Evolutionary conservation across 2,113 vertebrate genomes (phyloP), one percentile per base, ranked within the genome.

Genomic region (Osmerus mordax): DNA sequence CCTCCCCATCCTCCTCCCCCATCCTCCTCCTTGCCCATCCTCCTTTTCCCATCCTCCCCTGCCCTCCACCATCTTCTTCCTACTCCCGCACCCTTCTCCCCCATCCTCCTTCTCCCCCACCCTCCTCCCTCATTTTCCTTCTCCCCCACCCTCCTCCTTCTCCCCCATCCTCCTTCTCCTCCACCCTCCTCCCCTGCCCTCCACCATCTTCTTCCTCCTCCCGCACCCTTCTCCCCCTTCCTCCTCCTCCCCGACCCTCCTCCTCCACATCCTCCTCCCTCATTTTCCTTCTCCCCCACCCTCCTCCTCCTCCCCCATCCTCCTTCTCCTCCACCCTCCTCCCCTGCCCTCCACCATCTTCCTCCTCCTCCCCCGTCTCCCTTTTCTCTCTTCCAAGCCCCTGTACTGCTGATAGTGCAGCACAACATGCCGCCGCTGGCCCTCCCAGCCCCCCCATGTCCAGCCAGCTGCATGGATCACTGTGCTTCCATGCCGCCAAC

Each of bases 401-500:
- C 47, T 15, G 19, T 62, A 72, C 59, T 55, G 72, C 74, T 74
- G 76, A 77, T 70, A 62, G 68, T 47, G 56, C 69, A 66, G 41
- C 29, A 65, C 52, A 47, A 78, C 66, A 16, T 25, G 29, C 4
- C 7, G 61, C 74, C 65, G 62, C 65, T 2, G 56, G 69, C 65
- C 19, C 25, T 13, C 62, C 61, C 62, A 29, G 32, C 65, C 69
- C 60, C 58, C 47, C 32, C 47, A 67, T 36, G 70, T 69, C 61
- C 41, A 69, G 74, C 65, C 75, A 72, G 69, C 69, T 78, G 67
- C 76, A 83, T 72, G 84, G 78, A 84, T 87, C 86, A 77, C 85
- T 87, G 81, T 82, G 83, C 80, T 81, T 72, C 18, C 75, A 75
- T 70, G 77, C 84, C 56, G 69, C 67, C 67, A 78, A 65, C 67